Evolutionary conservation across 2,113 vertebrate genomes (phyloP), one percentile per base, ranked within the genome.

Genomic region (Tapirus terrestris): DNA sequence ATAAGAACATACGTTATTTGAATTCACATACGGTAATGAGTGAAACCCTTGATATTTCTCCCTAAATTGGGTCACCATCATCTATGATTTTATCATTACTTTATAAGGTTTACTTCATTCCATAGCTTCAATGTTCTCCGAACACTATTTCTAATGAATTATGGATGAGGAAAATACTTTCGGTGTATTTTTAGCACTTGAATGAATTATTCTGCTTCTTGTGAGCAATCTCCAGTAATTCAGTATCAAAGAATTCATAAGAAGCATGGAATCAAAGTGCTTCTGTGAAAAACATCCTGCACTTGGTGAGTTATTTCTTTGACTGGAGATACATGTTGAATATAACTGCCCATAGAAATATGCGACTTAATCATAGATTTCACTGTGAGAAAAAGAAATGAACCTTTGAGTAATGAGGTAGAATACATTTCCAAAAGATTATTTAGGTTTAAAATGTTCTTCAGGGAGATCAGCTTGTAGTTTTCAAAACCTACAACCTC

Each of bases 81-180:
- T 70, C 6, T 81, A 31, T 10, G 16, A 65, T 82, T 93, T 97
- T 88, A 65, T 93, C 31, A 88, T 94, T 82, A 53, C 5, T 63
- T 14, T 91, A 39, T 73, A 91, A 33, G 31, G 1, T 20, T 94
- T 97, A 89, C 27, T 94, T 51, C 21, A 73, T 33, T 96, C 51
- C 21, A 43, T 75, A 67, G 56, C 82, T 96, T 97, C 80, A 58
- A 31, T 94, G 53, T 70, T 93, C 67, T 92, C 72, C 95, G 51
- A 89, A 94, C 36, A 95, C 17, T 56, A 84, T 84, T 97, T 94
- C 72, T 94, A 87, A 93, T 95, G 76, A 97, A 97, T 97, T 97
- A 90, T 92, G 45, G 68, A 96, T 88, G 10, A 25, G 9, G 0
- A 85, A 97, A 72, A 91, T 2, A 95, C 2, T 5, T 11, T 75